phyloP scores from a whole-genome alignment of 1,140 invertebrate species.

The Drosophila kanapiae region DNA sequence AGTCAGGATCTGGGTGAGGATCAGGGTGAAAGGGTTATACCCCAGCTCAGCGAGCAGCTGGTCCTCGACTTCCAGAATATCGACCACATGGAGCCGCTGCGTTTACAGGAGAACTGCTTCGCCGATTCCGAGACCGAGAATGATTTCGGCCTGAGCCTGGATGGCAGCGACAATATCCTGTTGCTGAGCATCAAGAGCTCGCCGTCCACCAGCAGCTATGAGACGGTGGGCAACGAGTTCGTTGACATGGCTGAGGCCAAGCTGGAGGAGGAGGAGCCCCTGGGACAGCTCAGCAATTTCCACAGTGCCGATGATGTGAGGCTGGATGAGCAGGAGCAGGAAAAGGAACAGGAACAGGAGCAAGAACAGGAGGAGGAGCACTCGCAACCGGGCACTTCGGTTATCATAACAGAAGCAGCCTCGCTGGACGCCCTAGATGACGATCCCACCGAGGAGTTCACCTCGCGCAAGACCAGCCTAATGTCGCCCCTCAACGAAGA shows the following conservation, averaged over 20 bases:
- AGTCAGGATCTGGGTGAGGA: slow-evolving; percentile 1
- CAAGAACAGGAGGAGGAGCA: slow-evolving; percentile 29
- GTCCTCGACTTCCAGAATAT: slow-evolving; percentile 74
- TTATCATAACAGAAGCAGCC: slow-evolving; percentile 89
- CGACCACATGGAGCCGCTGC: slow-evolving; percentile 74
- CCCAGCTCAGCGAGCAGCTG: slow-evolving; percentile 57
- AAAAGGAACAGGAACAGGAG: not conserved
- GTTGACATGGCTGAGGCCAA: slow-evolving; percentile 65
- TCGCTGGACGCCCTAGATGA: slow-evolving; percentile 81
- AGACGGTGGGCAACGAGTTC: slow-evolving; percentile 85
- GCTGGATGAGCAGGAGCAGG: slow-evolving; percentile 32
- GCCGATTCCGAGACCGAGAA: slow-evolving; percentile 66
- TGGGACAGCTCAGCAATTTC: slow-evolving; percentile 62
- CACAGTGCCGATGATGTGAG: slow-evolving; percentile 75
- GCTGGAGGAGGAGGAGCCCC: slow-evolving; percentile 44
- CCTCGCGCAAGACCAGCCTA: slow-evolving; percentile 79
- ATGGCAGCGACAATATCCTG: slow-evolving; percentile 63
- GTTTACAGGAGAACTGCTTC: slow-evolving; percentile 80
- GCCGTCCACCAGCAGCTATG: slow-evolving; percentile 84
- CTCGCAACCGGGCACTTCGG: slow-evolving; percentile 78
- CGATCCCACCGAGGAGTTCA: slow-evolving; percentile 76
- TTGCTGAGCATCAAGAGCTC: slow-evolving; percentile 83
- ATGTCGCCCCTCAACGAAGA: slow-evolving; percentile 83
- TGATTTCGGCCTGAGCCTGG: slow-evolving; percentile 63
- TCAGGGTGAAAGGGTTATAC: not conserved